Percentiles rank a stretch among this genome's conserved stretches.
Evolutionary conservation across 2,888 invertebrate genomes (phyloP).

Genomic region (Leucophora obtusa): DNA sequence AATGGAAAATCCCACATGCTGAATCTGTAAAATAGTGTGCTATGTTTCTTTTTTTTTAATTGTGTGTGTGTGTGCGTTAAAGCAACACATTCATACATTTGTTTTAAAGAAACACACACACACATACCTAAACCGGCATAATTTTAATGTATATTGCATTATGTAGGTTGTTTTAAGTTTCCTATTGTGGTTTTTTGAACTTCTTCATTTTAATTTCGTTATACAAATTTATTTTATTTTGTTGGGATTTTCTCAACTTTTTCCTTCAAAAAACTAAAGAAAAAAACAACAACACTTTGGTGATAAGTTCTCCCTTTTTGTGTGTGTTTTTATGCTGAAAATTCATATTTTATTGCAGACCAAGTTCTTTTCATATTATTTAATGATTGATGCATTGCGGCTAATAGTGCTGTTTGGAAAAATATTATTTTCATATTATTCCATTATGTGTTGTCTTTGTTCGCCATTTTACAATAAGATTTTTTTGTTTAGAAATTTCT

Average conservation of each 20-base stretch:
- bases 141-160: not conserved
- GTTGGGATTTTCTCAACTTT: not conserved
- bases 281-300: not conserved
- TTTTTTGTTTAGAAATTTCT: not conserved
- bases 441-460: not conserved
- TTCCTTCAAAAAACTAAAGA: not conserved
- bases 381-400: conserved; percentile 65
- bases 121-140: not conserved
- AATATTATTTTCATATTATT: not conserved
- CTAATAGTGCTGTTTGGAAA: conserved; percentile 11
- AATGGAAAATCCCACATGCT: not conserved
- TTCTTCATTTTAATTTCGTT: not conserved
- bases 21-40: conserved; percentile 27
- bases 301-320: not conserved
- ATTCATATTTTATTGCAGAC: conserved; percentile 1
- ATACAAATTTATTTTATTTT: not conserved
- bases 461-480: not conserved
- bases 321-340: not conserved
- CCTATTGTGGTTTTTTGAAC: not conserved
- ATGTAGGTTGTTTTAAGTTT: not conserved
- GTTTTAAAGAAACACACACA: not conserved
- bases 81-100: conserved; percentile 4
- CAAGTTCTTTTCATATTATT: not conserved
- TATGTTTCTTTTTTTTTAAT: too few relatives aligned
- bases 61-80: not conserved